Evolutionary conservation across 1,140 invertebrate species (phyloP), one percentile per base, ranked within the genome.

Genomic region (Halictus rubicundus): DNA sequence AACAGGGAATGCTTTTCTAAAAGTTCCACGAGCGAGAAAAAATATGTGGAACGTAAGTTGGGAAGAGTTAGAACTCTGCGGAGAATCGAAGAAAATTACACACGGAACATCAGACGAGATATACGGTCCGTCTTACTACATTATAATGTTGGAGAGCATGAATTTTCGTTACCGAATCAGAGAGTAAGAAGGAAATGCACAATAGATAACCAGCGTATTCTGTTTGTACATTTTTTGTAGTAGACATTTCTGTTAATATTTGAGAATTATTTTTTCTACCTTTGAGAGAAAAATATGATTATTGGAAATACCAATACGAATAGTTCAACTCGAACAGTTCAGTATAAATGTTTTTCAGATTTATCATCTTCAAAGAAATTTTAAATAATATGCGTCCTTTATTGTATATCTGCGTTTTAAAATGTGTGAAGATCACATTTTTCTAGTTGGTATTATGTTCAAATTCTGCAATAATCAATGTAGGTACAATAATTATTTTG

Each of bases 51-150:
- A 65, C 16, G 46, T 57, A 64, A 25, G 46, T 39, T 57, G 27
- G 27, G 5, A 32, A 21, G 59, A 72, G 25, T 61, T 72, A 46
- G 37, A 1, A 23, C 39, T 61, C 70, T 39, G 39, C 23, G 10
- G 70, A 63, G 59, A 14, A 63, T 63, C 59, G 25, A 46, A 59
- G 23, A 19, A 63, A 63, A 63, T 73, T 73, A 59, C 21, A 59
- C 21, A 49, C 42, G 25, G 21, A 23, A 32, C 39, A 72, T 46
- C 10, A 25, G 25, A 14, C 14, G 52, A 46, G 27, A 61, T 72
- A 46, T 42, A 61, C 7, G 60, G 39, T 2, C 21, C 5, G n/a
- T 46, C 70, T 39, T 32, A n/a, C 16, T 49, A 54, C 5, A 25
- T 14, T 57, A n/a, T 46, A 25, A 46, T 57, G 49, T 27, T 64